phyloP scores from a whole-genome alignment of 2,888 invertebrate species.

The Xestia c-nigrum region DNA sequence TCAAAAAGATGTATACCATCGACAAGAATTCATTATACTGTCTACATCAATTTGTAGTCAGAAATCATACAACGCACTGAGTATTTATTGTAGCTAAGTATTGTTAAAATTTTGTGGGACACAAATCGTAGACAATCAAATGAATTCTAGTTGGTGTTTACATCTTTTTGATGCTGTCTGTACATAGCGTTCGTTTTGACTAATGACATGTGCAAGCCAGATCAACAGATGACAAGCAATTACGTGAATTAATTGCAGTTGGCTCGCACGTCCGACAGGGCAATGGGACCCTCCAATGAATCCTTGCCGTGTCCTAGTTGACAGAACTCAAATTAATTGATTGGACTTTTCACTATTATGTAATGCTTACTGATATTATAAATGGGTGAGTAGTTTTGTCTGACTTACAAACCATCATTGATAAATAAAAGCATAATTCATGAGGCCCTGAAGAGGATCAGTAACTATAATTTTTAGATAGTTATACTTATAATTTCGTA shows the following conservation, averaged over 20 bases:
- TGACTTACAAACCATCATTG: no score
- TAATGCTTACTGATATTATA: conserved; percentile 5
- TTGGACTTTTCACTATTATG: conserved; percentile 47
- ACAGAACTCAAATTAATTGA: conserved; percentile 61
- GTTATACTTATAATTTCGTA: no score
- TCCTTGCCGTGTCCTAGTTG: conserved; percentile 64
- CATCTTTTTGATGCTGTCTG: not conserved
- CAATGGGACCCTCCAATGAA: conserved; percentile 64
- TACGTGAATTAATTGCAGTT: conserved; percentile 84
- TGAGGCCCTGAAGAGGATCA: no score
- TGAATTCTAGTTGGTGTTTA: not conserved
- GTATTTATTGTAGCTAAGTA: not conserved
- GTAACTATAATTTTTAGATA: no score
- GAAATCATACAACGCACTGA: not conserved
- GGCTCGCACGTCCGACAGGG: conserved; percentile 60
- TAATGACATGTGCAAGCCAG: conserved; percentile 82
- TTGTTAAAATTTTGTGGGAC: not conserved
- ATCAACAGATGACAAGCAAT: conserved; percentile 88
- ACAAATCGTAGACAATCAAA: not conserved
- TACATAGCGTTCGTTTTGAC: conserved; percentile 78
- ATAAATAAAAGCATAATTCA: no score
- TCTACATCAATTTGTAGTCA: not conserved
- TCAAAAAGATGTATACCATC: not conserved
- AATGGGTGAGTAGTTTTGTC: not conserved
- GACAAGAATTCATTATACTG: not conserved